phyloP scores from a whole-genome alignment of 1,140 invertebrate genomes.

The Macrobrachium rosenbergii region DNA sequence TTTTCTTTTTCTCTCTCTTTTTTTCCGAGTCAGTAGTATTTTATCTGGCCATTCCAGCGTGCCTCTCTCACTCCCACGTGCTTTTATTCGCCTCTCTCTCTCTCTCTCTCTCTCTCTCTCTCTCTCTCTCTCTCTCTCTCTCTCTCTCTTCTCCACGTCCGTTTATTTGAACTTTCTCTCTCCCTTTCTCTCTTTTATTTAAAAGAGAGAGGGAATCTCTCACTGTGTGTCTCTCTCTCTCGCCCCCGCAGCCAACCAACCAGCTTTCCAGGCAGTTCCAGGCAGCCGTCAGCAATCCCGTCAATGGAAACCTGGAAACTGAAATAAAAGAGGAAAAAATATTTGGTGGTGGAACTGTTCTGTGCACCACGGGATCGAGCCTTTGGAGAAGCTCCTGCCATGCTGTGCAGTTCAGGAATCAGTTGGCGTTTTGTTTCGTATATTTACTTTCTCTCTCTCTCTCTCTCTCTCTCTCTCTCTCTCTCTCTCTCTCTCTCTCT shows the following conservation, averaged over 20 bases:
- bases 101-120: background rate
- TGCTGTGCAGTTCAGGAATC: no score
- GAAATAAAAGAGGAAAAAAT: no score
- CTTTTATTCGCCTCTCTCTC: background rate
- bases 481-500: background rate
- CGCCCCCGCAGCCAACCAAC: background rate
- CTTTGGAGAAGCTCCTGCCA: no score
- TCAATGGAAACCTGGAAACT: no score
- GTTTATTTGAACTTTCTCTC: background rate
- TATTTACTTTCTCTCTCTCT: background rate
- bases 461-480: slow-evolving; percentile 12
- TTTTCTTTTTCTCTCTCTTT: background rate
- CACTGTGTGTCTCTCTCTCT: background rate
- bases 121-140: background rate
- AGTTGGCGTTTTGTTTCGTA: background rate
- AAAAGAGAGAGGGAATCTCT: background rate
- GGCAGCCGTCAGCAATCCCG: no score
- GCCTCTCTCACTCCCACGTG: background rate
- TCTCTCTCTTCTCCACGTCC: no score
- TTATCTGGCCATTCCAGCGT: background rate
- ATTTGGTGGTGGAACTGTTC: no score
- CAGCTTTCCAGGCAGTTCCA: no score
- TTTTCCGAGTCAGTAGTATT: background rate
- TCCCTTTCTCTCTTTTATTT: background rate
- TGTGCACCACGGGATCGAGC: no score